phyloP scores from a whole-genome alignment of 1,140 invertebrate species.

The Drosophila chauvacae region DNA sequence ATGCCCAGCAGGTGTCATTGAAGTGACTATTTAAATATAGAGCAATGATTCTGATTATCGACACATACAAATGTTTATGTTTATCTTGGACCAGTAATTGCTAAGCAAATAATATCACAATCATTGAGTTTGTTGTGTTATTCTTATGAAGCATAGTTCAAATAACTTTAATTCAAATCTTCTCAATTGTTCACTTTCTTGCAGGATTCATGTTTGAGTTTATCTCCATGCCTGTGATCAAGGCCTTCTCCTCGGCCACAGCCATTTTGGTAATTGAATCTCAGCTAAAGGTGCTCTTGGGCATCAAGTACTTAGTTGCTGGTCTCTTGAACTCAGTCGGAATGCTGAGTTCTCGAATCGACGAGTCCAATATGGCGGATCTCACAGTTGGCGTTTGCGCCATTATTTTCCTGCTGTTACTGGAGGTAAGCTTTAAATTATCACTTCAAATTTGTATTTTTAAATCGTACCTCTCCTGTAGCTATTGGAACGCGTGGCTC shows the following conservation, averaged over 20 bases:
- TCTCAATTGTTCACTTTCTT: not conserved
- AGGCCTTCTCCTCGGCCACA: constrained; percentile 96
- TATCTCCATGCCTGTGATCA: constrained; percentile 97
- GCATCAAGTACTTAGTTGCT: constrained; percentile 90
- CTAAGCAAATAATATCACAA: not conserved
- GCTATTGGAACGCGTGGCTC: constrained; percentile 59
- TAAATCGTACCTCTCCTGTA: not conserved
- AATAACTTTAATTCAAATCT: not conserved
- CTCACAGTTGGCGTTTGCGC: constrained; percentile 89
- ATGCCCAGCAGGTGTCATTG: not conserved
- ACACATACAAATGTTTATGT: not conserved
- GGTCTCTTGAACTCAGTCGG: constrained; percentile 90
- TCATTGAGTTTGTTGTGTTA: not conserved
- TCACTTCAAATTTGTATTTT: not conserved
- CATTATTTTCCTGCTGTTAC: constrained; percentile 88
- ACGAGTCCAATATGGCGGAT: constrained; percentile 88
- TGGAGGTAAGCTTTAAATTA: constrained; percentile 87
- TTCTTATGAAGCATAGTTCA: not conserved
- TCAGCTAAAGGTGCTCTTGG: constrained; percentile 94
- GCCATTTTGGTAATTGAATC: constrained; percentile 96
- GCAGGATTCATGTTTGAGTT: constrained; percentile 96
- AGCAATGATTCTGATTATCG: not conserved
- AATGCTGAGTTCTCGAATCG: constrained; percentile 88
- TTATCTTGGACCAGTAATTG: not conserved
- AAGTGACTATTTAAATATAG: not conserved